phyloP scores from a whole-genome alignment of 2,113 vertebrate genomes.

The Tetrao urogallus region DNA sequence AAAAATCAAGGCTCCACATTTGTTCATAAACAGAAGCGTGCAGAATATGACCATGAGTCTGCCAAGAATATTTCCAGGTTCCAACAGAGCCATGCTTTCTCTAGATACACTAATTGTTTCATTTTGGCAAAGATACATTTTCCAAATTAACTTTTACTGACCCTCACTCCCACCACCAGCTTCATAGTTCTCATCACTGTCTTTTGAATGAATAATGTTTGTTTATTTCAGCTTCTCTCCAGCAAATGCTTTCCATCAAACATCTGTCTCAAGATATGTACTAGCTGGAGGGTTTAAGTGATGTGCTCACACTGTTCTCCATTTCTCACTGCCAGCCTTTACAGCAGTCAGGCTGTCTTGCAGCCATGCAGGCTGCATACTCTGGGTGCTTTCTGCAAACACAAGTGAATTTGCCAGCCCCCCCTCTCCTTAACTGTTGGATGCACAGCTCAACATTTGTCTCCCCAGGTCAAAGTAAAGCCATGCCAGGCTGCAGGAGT shows the following conservation, averaged over 20 bases:
- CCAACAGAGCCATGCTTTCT: constrained; percentile 36
- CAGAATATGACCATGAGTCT: constrained; percentile 22
- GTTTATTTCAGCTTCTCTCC: constrained; percentile 30
- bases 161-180: background rate
- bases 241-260: background rate
- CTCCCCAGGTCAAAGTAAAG: background rate
- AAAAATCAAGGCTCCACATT: constrained; percentile 48
- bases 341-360: background rate
- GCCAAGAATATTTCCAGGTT: constrained; percentile 55
- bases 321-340: background rate
- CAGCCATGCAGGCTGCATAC: background rate
- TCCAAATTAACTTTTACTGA: constrained; percentile 66
- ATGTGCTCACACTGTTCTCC: background rate
- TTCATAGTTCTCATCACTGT: constrained; percentile 16
- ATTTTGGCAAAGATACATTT: constrained; percentile 53
- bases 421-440: background rate
- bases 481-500: background rate
- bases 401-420: background rate
- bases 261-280: background rate
- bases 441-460: background rate
- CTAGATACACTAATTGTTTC: constrained; percentile 56
- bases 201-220: constrained; percentile 25
- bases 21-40: constrained; percentile 28
- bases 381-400: background rate
- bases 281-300: background rate